Percentiles rank a stretch among this genome's conserved stretches.
phyloP scores from a whole-genome alignment of 1,140 invertebrate species.

The Zaprionus kolodkinae region DNA sequence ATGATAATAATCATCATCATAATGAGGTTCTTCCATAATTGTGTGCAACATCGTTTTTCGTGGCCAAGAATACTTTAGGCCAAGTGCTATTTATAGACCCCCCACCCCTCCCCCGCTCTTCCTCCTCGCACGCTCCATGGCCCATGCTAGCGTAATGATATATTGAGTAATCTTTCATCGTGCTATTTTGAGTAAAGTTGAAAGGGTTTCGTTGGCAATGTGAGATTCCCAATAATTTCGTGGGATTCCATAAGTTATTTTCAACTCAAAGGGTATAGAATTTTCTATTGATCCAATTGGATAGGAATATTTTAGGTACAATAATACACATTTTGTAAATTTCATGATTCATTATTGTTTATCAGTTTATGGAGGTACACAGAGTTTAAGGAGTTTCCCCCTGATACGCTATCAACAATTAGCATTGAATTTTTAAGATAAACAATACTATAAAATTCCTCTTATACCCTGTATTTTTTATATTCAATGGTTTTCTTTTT shows the following conservation, averaged over 20 bases:
- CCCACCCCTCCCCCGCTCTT: not conserved
- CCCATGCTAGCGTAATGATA: not conserved
- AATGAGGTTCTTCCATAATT: slow-evolving; percentile 10
- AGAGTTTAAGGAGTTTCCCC: not conserved
- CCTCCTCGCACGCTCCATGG: not conserved
- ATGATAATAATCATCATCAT: not conserved
- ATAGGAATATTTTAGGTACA: no score
- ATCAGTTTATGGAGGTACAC: not conserved
- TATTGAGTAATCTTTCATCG: not conserved
- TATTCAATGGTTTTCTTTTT: no score
- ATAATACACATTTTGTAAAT: no score
- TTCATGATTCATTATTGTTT: not conserved
- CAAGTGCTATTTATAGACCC: slow-evolving; percentile 29
- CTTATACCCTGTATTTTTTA: no score
- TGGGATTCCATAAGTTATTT: not conserved
- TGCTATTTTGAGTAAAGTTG: not conserved
- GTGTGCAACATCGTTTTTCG: slow-evolving; percentile 3
- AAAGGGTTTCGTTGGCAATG: not conserved
- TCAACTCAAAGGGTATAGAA: not conserved
- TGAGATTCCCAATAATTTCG: no score
- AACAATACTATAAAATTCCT: no score
- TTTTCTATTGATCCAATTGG: not conserved
- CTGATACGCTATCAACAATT: not conserved
- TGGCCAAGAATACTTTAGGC: slow-evolving; percentile 34
- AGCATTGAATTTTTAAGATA: no score